Evolutionary conservation across 2,113 vertebrate species (phyloP).

Genomic region (Silurus meridionalis): DNA sequence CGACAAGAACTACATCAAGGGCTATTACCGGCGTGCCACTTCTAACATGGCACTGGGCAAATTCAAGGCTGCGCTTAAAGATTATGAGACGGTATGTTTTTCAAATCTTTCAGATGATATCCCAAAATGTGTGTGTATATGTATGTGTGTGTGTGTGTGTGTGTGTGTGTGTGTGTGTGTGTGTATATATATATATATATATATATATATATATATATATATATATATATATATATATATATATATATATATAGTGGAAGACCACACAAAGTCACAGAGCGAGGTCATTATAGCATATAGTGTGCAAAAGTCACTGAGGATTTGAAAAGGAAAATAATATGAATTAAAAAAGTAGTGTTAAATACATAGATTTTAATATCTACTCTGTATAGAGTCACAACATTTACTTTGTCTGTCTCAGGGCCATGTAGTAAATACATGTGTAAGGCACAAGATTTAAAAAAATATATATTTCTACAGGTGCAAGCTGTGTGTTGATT

Average conservation of each 20-base stretch:
- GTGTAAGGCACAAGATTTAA: background rate
- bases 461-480: background rate
- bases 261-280: no score
- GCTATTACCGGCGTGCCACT: slow-evolving; percentile 90
- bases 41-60: slow-evolving; percentile 97
- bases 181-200: no score
- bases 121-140: no score
- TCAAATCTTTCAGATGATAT: background rate
- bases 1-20: slow-evolving; percentile 92
- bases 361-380: background rate
- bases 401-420: background rate
- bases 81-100: slow-evolving; percentile 88
- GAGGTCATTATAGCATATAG: no score
- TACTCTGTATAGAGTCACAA: background rate
- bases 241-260: no score
- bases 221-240: no score
- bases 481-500: background rate
- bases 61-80: slow-evolving; percentile 90
- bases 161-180: no score
- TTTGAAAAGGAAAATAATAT: no score
- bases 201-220: no score
- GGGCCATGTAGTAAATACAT: background rate
- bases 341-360: background rate
- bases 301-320: no score
- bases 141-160: no score